Conservation (phyloP, 2,113 vertebrate genomes). For the Myrmecophaga tridactyla region DNA sequence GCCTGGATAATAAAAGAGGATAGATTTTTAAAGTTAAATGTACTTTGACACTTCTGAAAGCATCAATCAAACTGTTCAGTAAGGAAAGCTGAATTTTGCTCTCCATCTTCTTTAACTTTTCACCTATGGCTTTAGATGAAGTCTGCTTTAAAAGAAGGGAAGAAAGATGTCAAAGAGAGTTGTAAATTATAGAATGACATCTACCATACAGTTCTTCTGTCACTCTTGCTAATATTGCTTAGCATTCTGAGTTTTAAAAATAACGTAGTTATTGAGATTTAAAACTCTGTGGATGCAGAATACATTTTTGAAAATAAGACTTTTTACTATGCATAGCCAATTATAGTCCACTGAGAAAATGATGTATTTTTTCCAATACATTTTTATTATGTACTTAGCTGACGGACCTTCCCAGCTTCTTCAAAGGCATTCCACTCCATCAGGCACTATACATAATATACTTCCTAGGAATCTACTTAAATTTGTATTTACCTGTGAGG, state of each 20-base stretch:
- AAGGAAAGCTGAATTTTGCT: constrained; percentile 40
- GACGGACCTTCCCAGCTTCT: constrained; percentile 65
- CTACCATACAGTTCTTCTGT: constrained; percentile 46
- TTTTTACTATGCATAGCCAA: constrained; percentile 79
- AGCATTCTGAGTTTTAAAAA: constrained; percentile 71
- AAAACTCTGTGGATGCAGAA: constrained; percentile 68
- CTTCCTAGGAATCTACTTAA: constrained; percentile 75
- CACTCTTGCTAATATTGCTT: constrained; percentile 66
- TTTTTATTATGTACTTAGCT: constrained; percentile 78
- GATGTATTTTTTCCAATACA: constrained; percentile 76
- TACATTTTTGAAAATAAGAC: constrained; percentile 74
- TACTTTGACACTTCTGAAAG: constrained; percentile 18
- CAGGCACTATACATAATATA: constrained; percentile 62
- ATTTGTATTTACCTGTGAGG: constrained; percentile 80
- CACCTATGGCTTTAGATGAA: constrained; percentile 55
- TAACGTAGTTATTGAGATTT: constrained; percentile 70
- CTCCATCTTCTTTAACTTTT: constrained; percentile 55
- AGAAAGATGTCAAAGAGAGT: constrained; percentile 61
- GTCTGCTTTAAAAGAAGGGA: constrained; percentile 50
- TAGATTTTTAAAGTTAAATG: constrained; percentile 17
- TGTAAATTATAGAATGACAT: constrained; percentile 65
- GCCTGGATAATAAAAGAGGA: background rate
- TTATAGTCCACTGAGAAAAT: constrained; percentile 79
- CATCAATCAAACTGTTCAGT: background rate
- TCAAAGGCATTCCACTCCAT: constrained; percentile 57